Conservation (phyloP, 1,140 invertebrate species). For the Magallana angulata region DNA sequence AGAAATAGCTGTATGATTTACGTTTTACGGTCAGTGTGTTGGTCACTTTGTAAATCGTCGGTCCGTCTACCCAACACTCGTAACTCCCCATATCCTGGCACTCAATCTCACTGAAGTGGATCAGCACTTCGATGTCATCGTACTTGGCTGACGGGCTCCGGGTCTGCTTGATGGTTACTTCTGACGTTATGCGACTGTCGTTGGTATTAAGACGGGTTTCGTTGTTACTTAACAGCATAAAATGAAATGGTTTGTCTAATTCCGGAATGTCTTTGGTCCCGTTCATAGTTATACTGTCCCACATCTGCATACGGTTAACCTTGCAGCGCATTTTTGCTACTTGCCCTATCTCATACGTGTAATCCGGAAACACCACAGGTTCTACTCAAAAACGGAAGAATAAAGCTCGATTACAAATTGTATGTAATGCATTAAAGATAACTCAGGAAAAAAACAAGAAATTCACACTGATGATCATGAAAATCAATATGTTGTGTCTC, state of each 20-base stretch:
- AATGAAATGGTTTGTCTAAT: not conserved
- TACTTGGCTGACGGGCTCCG: not conserved
- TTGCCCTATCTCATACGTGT: conserved; percentile 13
- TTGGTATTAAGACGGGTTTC: not conserved
- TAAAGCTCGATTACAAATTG: too few species aligned
- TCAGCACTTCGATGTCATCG: not conserved
- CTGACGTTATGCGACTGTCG: conserved; percentile 21
- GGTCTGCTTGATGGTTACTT: not conserved
- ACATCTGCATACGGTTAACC: conserved; percentile 19
- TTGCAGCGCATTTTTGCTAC: not conserved
- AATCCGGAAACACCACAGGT: conserved; percentile 7
- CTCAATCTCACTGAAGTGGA: conserved; percentile 10
- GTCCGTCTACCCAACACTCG: conserved; percentile 5
- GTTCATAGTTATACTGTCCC: not conserved
- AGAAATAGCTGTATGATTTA: not conserved
- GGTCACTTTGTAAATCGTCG: not conserved
- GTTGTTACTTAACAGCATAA: conserved; percentile 4
- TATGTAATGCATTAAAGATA: too few species aligned
- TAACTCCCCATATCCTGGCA: conserved; percentile 13
- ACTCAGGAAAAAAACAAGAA: too few species aligned
- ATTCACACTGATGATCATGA: too few species aligned
- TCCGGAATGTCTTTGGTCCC: not conserved
- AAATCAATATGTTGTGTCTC: too few species aligned
- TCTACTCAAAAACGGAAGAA: not conserved
- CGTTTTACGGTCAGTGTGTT: not conserved